These are phyloP conservation scores for Zelleria hepariella DNA, from an alignment of 2,888 invertebrate genomes.

Conservation along the genomic window DNA sequence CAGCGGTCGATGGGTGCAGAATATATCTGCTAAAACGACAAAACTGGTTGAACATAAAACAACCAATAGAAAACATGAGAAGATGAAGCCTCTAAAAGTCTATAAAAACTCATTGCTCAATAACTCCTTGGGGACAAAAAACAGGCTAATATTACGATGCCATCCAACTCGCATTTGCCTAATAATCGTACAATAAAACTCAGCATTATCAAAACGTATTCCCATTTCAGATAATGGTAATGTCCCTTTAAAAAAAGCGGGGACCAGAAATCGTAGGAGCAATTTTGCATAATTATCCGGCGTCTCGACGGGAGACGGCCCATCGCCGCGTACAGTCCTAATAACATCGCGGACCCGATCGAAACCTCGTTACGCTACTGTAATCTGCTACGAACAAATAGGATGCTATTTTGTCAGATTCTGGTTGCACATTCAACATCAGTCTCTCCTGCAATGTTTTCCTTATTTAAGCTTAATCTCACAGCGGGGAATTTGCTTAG, in stretches of 20 bases:
- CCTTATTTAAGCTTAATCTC: slow-evolving; percentile 3
- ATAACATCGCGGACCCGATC: slow-evolving; percentile 60
- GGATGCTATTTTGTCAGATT: slow-evolving; percentile 38
- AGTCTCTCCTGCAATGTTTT: slow-evolving; percentile 13
- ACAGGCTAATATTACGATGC: slow-evolving; percentile 37
- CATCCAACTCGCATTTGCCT: slow-evolving; percentile 42
- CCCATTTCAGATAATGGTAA: slow-evolving; percentile 67
- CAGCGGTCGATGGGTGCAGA: slow-evolving; percentile 26
- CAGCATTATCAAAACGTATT: slow-evolving; percentile 65
- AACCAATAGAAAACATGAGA: not conserved
- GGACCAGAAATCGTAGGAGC: slow-evolving; percentile 63
- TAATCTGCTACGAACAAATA: slow-evolving; percentile 55
- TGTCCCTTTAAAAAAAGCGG: slow-evolving; percentile 58
- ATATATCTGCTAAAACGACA: not conserved
- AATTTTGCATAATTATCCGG: slow-evolving; percentile 70
- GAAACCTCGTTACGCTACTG: slow-evolving; percentile 60
- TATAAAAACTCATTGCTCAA: slow-evolving; percentile 8
- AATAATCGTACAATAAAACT: slow-evolving; percentile 61
- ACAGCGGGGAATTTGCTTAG: slow-evolving; percentile 1
- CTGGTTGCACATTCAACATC: slow-evolving; percentile 14
- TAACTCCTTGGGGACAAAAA: slow-evolving; percentile 35
- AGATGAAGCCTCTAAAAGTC: not conserved
- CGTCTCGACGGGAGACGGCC: slow-evolving; percentile 43
- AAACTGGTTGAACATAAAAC: not conserved
- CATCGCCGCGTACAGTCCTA: slow-evolving; percentile 64